Evolutionary conservation across 2,888 invertebrate species (phyloP), one percentile per base, ranked within the genome.

Genomic region (Drosophila infuscata): DNA sequence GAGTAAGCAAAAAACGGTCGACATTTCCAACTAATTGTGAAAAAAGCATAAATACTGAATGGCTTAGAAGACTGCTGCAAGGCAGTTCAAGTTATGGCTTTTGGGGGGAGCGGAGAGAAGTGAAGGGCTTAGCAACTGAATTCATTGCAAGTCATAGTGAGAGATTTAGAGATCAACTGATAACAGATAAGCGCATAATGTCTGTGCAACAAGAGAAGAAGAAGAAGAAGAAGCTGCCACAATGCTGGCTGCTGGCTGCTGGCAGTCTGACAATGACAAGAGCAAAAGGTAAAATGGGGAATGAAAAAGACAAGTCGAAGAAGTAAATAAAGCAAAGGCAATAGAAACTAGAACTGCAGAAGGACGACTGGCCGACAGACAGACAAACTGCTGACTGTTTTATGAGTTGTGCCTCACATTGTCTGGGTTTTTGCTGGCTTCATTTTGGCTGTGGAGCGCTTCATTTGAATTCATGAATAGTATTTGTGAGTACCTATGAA

Each of bases 401-500:
- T 43, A 66, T 46, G 46, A 46, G 25, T 15, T 8, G 8, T 15
- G 15, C 4, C 46, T 46, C 25, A 46, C 3, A 25, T 46, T 46
- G 46, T 46, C 25, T 2, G 25, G 7, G 20, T 2, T 46, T 46
- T 59, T 77, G 73, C 73, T 75, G 64, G 58, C 66, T 69, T 65
- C 64, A 64, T 66, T 74, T 72, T 36, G 56, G 54, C 36, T 53
- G 30, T 48, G 43, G 73, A 80, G 88, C 71, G 76, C 76, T 88
- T 90, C 83, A 88, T 90, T 90, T 90, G 89, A 90, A 88, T 88
- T 86, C 88, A 86, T 88, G 89, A 83, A 82, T 81, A 76, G 73
- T 75, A 73, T 82, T 75, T 58, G 62, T 74, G 68, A 69, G 53
- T 74, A 69, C 70, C 70, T 54, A 71, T 76, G 78, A 79, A 69